Evolutionary conservation across 1,140 invertebrate species (phyloP).

Genomic region (Brachionus rotundiformis): DNA sequence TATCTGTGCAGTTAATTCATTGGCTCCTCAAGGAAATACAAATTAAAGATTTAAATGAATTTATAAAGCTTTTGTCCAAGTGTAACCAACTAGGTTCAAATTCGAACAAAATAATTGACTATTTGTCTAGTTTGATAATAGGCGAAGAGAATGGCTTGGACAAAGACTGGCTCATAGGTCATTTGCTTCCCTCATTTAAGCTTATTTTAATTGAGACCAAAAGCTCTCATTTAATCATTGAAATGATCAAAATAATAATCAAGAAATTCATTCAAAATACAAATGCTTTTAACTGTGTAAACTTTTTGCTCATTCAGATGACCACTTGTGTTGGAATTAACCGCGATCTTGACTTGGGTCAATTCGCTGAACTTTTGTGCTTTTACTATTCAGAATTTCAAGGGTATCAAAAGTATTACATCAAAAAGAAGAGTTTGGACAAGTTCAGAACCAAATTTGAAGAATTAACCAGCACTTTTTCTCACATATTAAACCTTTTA

Average conservation of each 20-base stretch:
- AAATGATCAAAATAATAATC: not conserved
- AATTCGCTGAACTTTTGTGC: not conserved
- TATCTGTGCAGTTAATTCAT: no score
- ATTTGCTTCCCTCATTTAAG: not conserved
- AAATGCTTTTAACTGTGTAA: not conserved
- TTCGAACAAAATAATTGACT: not conserved
- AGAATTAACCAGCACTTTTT: not conserved
- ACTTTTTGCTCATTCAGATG: not conserved
- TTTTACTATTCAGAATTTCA: constrained; percentile 4
- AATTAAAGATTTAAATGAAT: not conserved
- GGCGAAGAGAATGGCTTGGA: not conserved
- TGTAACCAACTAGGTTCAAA: not conserved
- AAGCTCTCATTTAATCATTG: not conserved
- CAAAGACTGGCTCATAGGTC: not conserved
- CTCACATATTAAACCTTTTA: not conserved
- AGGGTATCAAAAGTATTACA: constrained; percentile 10
- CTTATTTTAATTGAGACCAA: not conserved
- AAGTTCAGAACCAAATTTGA: not conserved
- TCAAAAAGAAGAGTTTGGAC: constrained; percentile 23
- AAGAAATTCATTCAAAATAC: not conserved
- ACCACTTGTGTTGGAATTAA: not conserved
- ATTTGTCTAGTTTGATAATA: not conserved
- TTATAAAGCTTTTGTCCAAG: not conserved
- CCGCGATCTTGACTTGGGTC: not conserved
- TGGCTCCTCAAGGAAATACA: not conserved